A percentile compares a stretch with the other conserved stretches of the same genome.
Evolutionary conservation across 2,888 invertebrate genomes (phyloP).

Genomic region (Pachycephus smyrnensis): DNA sequence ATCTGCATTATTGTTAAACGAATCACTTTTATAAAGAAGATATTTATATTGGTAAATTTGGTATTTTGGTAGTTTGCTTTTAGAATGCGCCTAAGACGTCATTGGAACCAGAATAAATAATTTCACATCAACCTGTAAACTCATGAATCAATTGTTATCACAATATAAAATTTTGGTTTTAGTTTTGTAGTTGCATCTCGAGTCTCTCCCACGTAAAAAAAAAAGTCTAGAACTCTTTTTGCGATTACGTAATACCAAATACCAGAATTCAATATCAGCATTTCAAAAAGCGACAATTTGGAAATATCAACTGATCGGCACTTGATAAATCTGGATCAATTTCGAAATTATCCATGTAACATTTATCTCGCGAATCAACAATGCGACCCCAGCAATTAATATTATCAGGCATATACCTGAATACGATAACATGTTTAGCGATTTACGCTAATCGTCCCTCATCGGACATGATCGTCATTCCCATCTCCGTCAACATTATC

Average conservation of each 20-base stretch:
- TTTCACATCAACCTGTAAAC: background rate
- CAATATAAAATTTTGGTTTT: background rate
- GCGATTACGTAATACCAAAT: background rate
- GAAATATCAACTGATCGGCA: background rate
- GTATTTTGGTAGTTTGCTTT: background rate
- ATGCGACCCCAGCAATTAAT: background rate
- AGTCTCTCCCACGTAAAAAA: background rate
- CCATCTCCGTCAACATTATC: conserved; percentile 7
- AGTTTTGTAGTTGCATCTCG: background rate
- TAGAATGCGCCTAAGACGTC: background rate
- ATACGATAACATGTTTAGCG: background rate
- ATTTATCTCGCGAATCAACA: background rate
- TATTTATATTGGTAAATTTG: background rate
- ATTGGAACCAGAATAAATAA: background rate
- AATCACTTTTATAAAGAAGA: background rate
- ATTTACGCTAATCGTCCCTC: background rate
- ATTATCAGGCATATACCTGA: background rate
- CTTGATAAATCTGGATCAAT: background rate
- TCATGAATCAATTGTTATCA: background rate
- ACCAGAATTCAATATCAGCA: background rate
- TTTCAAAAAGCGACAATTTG: background rate
- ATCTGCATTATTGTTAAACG: background rate
- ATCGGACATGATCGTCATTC: background rate
- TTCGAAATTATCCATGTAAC: background rate
- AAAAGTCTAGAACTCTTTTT: background rate